Conservation (phyloP, 2,113 vertebrate genomes). For the Phylloscopus trochiloides region DNA sequence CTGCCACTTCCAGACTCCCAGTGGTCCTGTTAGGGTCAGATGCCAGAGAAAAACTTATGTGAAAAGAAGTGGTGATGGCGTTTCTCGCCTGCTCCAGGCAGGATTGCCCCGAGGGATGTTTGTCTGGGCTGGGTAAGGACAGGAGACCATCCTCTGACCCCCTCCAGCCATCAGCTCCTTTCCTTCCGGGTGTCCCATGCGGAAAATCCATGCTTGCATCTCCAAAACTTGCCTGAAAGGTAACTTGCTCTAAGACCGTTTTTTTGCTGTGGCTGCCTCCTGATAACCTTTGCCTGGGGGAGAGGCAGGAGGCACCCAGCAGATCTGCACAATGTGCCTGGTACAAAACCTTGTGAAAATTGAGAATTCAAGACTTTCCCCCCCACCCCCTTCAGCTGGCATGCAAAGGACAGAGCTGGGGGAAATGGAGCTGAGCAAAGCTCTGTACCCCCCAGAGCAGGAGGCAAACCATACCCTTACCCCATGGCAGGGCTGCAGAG, state of each 20-base stretch:
- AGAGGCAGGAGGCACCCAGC: neutral
- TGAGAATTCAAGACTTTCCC: neutral
- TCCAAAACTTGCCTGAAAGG: neutral
- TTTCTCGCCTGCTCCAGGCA: neutral
- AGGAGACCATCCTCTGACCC: fast-evolving
- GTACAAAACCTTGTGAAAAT: neutral
- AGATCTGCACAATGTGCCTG: neutral
- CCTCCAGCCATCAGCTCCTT: neutral
- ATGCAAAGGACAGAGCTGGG: neutral
- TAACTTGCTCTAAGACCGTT: neutral
- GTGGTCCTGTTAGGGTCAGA: neutral
- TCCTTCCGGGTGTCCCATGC: neutral
- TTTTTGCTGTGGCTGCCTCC: neutral
- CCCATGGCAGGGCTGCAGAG: neutral
- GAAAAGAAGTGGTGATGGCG: neutral
- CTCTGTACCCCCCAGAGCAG: neutral
- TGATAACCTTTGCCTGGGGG: neutral
- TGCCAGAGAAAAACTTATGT: neutral
- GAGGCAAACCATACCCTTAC: neutral
- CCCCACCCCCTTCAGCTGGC: neutral
- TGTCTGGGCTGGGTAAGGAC: neutral
- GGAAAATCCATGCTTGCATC: neutral
- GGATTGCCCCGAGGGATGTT: neutral
- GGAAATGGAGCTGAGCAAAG: neutral
- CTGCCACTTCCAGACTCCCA: neutral